These are phyloP conservation scores for Noctua pronuba DNA, from an alignment of 2,888 invertebrate genomes.

Conservation along the genomic window DNA sequence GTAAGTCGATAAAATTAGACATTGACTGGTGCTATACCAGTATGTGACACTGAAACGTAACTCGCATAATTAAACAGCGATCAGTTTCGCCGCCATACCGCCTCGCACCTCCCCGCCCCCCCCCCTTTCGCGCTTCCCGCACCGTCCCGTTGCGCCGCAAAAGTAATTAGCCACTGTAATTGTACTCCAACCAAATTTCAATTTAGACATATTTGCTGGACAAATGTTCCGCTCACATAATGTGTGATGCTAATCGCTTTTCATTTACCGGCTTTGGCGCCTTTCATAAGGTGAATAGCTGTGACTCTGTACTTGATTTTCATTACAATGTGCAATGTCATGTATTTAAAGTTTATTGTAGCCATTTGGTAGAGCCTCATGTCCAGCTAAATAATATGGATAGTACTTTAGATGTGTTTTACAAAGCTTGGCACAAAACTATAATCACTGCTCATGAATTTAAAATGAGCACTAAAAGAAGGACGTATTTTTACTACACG, in stretches of 20 bases:
- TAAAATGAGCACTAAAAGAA: slow-evolving; percentile 5
- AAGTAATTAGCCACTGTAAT: slow-evolving; percentile 55
- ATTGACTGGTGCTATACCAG: neutral
- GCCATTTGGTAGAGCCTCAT: neutral
- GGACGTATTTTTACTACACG: neutral
- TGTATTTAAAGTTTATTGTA: neutral
- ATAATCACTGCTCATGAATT: neutral
- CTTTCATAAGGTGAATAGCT: slow-evolving; percentile 3
- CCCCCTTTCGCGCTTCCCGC: neutral
- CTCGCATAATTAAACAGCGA: slow-evolving; percentile 30
- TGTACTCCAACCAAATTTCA: slow-evolving; percentile 49
- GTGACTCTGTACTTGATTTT: neutral
- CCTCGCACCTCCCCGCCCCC: neutral
- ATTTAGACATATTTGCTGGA: slow-evolving; percentile 53
- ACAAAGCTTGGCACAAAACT: neutral
- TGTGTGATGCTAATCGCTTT: slow-evolving; percentile 46
- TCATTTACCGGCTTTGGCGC: slow-evolving; percentile 4
- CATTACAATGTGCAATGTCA: slow-evolving; percentile 5
- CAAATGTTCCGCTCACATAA: slow-evolving; percentile 35
- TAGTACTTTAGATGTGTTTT: neutral
- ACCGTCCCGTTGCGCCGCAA: slow-evolving; percentile 7
- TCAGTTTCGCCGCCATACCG: neutral
- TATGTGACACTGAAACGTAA: neutral
- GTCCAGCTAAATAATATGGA: neutral
- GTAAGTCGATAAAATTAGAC: neutral